Evolutionary conservation across 2,113 vertebrate species (phyloP).

Genomic region (Mormyrus lacerda): DNA sequence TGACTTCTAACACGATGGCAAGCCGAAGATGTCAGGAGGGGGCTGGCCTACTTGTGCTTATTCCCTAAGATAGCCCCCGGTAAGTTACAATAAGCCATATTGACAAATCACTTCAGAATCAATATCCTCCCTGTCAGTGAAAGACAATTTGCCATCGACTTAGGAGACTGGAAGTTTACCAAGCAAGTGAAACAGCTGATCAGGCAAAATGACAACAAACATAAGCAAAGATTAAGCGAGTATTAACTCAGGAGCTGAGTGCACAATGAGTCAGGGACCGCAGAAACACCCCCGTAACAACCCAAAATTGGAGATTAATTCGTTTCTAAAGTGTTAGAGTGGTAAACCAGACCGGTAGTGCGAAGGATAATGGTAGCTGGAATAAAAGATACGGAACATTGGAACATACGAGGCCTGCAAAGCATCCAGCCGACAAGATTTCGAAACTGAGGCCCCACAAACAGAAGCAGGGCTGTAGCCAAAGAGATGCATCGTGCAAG

Average conservation of each 20-base stretch:
- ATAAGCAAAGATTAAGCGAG: conserved; percentile 6
- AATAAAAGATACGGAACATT: not conserved
- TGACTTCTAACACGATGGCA: not conserved
- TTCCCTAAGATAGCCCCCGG: not conserved
- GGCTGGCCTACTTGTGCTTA: not conserved
- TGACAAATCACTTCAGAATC: conserved; percentile 14
- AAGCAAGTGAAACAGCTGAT: not conserved
- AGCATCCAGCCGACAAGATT: not conserved
- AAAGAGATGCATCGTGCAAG: not conserved
- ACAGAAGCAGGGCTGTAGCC: not conserved
- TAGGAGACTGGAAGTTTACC: not conserved
- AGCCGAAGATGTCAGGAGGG: no score
- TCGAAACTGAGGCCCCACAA: not conserved
- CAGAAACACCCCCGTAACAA: not conserved
- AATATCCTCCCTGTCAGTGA: not conserved
- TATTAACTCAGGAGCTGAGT: not conserved
- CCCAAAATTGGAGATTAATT: not conserved
- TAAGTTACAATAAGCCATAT: not conserved
- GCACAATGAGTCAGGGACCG: not conserved
- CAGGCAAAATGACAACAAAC: not conserved
- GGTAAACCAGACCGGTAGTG: not conserved
- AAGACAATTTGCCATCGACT: conserved; percentile 7
- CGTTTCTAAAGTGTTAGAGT: not conserved
- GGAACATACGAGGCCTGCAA: not conserved
- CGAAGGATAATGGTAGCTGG: not conserved